A percentile compares a stretch with the other conserved stretches of the same genome.
Conservation (phyloP, 2,888 invertebrate genomes). For the Cryptocephalus primarius region DNA sequence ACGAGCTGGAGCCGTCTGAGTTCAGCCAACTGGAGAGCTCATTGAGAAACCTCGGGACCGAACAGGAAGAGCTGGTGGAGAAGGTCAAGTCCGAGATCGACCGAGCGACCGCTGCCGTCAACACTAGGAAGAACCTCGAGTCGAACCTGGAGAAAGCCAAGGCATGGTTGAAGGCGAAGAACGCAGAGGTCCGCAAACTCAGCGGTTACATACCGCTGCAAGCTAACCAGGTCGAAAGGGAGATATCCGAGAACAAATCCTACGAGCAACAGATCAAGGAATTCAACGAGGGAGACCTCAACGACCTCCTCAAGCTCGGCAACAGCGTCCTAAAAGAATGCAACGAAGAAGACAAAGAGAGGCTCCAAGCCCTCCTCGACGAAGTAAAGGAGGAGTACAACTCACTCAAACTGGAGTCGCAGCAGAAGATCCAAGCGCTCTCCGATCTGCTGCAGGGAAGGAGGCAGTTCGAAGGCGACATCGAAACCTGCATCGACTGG, state of each 20-base stretch:
- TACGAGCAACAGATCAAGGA: constrained; percentile 66
- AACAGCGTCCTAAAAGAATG: constrained; percentile 72
- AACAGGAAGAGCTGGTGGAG: constrained; percentile 63
- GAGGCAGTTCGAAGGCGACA: constrained; percentile 69
- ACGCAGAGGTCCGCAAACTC: constrained; percentile 62
- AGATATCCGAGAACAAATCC: constrained; percentile 63
- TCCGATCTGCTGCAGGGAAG: constrained; percentile 65
- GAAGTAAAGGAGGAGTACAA: constrained; percentile 63
- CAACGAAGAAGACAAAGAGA: constrained; percentile 54
- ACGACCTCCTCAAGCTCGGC: constrained; percentile 66
- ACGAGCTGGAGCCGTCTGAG: constrained; percentile 77
- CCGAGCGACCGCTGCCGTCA: constrained; percentile 55
- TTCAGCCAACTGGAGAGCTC: constrained; percentile 67
- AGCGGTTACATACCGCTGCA: constrained; percentile 70
- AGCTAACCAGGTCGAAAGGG: constrained; percentile 71
- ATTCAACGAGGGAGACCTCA: constrained; percentile 63
- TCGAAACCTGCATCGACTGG: constrained; percentile 78
- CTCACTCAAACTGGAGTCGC: constrained; percentile 59
- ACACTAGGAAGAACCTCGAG: constrained; percentile 66
- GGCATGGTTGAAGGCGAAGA: constrained; percentile 69
- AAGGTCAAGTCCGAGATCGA: constrained; percentile 65
- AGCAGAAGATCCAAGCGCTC: constrained; percentile 59
- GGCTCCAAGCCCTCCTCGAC: constrained; percentile 54
- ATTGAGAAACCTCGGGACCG: constrained; percentile 57
- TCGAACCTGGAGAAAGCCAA: constrained; percentile 66